These are phyloP conservation scores for Macrotus californicus DNA, from an alignment of 2,113 vertebrate species.

Conservation along the genomic window DNA sequence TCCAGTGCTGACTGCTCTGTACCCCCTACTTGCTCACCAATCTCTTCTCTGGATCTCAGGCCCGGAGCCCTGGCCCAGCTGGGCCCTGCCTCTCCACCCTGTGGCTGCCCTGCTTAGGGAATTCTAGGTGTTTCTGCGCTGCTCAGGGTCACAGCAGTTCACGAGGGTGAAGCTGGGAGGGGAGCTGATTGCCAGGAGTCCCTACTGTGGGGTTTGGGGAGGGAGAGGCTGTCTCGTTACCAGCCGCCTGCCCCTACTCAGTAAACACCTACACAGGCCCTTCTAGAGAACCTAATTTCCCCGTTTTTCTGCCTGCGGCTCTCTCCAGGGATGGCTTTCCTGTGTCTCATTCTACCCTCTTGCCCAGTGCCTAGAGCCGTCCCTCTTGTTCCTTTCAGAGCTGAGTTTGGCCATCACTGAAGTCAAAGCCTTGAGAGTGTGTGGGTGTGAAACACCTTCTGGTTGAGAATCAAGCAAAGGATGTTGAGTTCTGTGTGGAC, in stretches of 20 bases:
- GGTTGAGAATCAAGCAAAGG: background rate
- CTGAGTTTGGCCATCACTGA: background rate
- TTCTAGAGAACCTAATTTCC: background rate
- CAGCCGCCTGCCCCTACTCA: background rate
- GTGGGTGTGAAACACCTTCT: background rate
- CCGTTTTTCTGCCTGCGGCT: background rate
- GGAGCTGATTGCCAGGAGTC: background rate
- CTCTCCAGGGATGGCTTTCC: background rate
- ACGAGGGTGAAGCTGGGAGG: background rate
- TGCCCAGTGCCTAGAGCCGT: background rate
- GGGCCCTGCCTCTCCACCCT: background rate
- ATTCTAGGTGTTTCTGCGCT: conserved; percentile 4
- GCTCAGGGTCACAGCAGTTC: background rate
- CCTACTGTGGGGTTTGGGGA: background rate
- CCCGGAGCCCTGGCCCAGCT: background rate
- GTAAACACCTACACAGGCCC: background rate
- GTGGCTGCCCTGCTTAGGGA: background rate
- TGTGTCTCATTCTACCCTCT: background rate
- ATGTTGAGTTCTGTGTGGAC: background rate
- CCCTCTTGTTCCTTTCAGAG: background rate
- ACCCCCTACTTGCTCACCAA: background rate
- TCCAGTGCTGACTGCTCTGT: background rate
- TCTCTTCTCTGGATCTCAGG: background rate
- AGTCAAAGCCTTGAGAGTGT: background rate
- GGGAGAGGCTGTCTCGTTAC: background rate